Base-by-base conservation (phyloP, 1,140 invertebrate genomes). In the Neodiprion pinetum region DNA sequence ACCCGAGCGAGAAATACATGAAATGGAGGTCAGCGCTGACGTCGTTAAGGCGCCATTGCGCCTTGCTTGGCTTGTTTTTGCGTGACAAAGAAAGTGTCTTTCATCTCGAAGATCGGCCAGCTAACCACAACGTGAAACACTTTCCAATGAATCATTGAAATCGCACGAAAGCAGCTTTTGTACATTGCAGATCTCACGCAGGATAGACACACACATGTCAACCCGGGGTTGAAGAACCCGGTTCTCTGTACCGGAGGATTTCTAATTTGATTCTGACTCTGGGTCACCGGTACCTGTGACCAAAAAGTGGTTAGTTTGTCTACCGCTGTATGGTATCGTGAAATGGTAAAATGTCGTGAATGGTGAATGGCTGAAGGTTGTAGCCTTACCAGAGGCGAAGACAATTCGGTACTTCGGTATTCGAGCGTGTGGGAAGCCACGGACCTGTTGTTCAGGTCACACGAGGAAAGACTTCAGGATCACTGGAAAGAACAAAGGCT, bases 121-220 rank as follows among this genome's bases (percentile, higher is more conserved):
- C 11, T 61, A 17, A 61, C 53, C 53, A 61, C 53, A 61, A 9
- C 5, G 0, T 9, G 53, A 61, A 61, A 61, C 53, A 61, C 53
- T 61, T 61, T 61, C 53, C 53, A 61, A 61, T 61, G 53, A 61
- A 61, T 61, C 53, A 61, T 61, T 61, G 53, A 17, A 61, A 61
- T 61, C 53, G 5, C 28, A 61, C 53, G 9, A 61, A 61, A 61
- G 53, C 28, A 40, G 28, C 28, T 40, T 2, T 40, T 40, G 28
- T 40, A 40, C 28, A 40, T 17, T 17, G 53, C 53, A 8, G 53
- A 61, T 61, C 53, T 61, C 53, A 61, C 8, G 28, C 28, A 61
- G 53, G 9, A 61, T 61, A 61, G 5, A 5, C 53, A 9, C 53
- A 61, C 53, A 9, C 53, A 61, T 61, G 53, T 61, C 9, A 8